Evolutionary conservation across 2,888 invertebrate species (phyloP), one percentile per base, ranked within the genome.

Genomic region (Hydrotaea diabolus): DNA sequence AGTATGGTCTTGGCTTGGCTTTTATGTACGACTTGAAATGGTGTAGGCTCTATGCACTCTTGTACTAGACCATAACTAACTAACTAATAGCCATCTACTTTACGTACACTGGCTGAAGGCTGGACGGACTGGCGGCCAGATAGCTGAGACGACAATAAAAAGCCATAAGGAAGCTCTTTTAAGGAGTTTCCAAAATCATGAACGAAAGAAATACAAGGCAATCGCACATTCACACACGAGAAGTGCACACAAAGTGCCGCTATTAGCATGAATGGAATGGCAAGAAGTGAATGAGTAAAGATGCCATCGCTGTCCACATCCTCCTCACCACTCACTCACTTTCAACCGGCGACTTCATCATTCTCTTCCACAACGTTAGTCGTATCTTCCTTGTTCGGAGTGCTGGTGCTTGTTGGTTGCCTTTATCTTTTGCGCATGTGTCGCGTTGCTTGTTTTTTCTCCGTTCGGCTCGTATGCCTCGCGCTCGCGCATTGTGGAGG

Each of bases 141-240:
- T 66, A 59, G 26, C 26, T 59, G 69, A 69, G 71, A 21, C 78
- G 39, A 59, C 66, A 79, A 82, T 55, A 71, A 82, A 69, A 69
- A 21, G 71, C 77, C 69, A 85, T 71, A 82, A 82, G 85, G 85
- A 85, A 85, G 85, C 82, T 82, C 69, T 77, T 73, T 43, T 7
- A 57, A 85, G 85, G 82, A 85, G 79, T 77, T 82, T 19, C n/a
- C 49, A 49, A 36, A 17, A 76, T 21, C 72, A 53, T 15, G 59
- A 36, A 15, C 19, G 62, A 19, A 31, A 43, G 17, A 46, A 76
- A 77, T 73, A 73, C 57, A 77, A 49, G 53, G 62, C 36, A 72
- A 39, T 11, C 39, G 64, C 43, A 75, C n/a, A n/a, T n/a, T n/a
- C n/a, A n/a, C 31, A 31, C 31, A 55, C n/a, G 15, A 77, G 75